Conservation (phyloP, 1,140 invertebrate species). For the Mamestra configurata region DNA sequence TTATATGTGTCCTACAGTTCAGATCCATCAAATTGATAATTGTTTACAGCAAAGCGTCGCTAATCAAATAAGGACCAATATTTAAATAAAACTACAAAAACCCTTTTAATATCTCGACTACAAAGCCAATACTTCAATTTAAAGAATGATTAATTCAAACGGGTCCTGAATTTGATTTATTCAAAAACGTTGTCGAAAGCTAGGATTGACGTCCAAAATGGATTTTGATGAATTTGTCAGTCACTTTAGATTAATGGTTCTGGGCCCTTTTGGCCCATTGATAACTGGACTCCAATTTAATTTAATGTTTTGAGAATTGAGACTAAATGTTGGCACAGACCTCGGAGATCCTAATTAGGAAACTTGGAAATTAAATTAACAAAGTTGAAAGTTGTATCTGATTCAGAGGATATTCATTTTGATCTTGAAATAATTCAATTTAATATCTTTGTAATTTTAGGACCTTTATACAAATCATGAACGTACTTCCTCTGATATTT, state of each 20-base stretch:
- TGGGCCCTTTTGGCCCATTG: not conserved
- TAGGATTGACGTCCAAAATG: not conserved
- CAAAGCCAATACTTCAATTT: not conserved
- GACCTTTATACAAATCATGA: no score
- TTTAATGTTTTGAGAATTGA: slow-evolving; percentile 4
- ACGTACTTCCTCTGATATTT: no score
- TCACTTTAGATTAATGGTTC: not conserved
- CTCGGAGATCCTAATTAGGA: slow-evolving; percentile 16
- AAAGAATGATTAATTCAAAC: not conserved
- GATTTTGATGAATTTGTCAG: slow-evolving; percentile 7
- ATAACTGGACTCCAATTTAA: slow-evolving; percentile 12
- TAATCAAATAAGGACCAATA: no score
- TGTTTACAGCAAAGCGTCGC: no score
- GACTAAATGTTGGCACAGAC: not conserved
- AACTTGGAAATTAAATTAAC: slow-evolving; percentile 26
- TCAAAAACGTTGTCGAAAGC: not conserved
- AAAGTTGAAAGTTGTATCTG: slow-evolving; percentile 27
- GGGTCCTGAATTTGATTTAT: not conserved
- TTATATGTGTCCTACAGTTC: no score
- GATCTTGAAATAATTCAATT: not conserved
- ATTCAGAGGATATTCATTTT: not conserved
- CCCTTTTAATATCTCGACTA: not conserved
- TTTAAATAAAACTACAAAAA: not conserved
- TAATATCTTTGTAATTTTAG: not conserved
- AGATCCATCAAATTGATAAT: no score